Conservation (phyloP, 2,797 vertebrate genomes). For the Moxostoma hubbsi region DNA sequence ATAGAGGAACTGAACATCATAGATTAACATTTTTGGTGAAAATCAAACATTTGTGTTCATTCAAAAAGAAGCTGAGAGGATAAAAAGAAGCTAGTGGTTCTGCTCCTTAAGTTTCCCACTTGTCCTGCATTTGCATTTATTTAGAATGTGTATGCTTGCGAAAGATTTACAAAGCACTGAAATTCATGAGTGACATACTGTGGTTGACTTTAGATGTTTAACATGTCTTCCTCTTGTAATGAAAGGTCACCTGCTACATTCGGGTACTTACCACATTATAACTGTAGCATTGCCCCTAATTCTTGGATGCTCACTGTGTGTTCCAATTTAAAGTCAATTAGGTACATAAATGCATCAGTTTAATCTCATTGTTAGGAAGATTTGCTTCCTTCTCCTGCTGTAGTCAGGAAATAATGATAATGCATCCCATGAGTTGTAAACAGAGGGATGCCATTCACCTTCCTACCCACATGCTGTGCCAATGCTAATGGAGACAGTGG, state of each 20-base stretch:
- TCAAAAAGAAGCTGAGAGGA: too few species aligned
- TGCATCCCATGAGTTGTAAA: conserved; percentile 54
- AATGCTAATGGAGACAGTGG: conserved; percentile 53
- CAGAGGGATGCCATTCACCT: conserved; percentile 51
- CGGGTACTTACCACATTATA: conserved; percentile 44
- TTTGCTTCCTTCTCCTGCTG: conserved; percentile 54
- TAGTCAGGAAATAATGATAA: conserved; percentile 46
- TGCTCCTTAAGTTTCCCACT: background rate
- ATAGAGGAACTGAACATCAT: too few species aligned
- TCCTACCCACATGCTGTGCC: conserved; percentile 51
- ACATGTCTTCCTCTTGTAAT: conserved; percentile 43
- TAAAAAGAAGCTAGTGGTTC: too few species aligned
- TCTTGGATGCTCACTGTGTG: conserved; percentile 47
- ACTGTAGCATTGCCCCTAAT: conserved; percentile 48
- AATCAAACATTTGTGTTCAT: too few species aligned
- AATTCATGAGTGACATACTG: conserved; percentile 5
- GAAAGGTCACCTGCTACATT: conserved; percentile 45
- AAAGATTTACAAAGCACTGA: conserved; percentile 9
- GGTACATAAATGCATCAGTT: conserved; percentile 61
- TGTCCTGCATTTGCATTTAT: background rate
- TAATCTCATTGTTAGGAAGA: conserved; percentile 59
- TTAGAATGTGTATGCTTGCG: background rate
- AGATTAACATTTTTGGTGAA: too few species aligned
- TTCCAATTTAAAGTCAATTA: conserved; percentile 62
- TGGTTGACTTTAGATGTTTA: conserved; percentile 40